These are phyloP conservation scores for Tenualosa ilisha DNA, from an alignment of 2,797 vertebrate genomes.

Conservation along the genomic window DNA sequence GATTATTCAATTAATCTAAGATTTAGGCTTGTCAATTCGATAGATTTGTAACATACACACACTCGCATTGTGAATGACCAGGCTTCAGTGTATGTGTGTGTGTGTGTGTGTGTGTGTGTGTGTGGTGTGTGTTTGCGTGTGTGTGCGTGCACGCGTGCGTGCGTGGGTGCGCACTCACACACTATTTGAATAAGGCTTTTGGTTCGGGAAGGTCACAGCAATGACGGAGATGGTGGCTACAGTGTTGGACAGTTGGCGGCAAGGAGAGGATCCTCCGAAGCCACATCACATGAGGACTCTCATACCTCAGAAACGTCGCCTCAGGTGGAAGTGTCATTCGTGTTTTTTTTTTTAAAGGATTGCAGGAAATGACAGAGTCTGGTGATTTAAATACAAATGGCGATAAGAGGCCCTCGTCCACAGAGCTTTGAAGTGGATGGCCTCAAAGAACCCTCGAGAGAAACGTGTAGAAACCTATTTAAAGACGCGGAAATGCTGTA, in stretches of 20 bases:
- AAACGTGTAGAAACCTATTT: constrained; percentile 31
- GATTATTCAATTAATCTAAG: constrained; percentile 11
- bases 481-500: constrained; percentile 41
- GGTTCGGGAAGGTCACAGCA: not conserved
- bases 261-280: not conserved
- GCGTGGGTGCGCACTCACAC: not conserved
- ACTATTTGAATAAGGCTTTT: not conserved
- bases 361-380: constrained; percentile 38
- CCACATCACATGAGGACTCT: not conserved
- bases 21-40: not conserved
- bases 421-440: constrained; percentile 67
- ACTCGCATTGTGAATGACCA: not conserved
- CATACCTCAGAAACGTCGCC: constrained; percentile 14
- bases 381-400: constrained; percentile 68
- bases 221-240: not conserved
- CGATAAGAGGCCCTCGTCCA: constrained; percentile 55
- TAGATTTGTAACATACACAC: not conserved
- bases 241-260: not conserved
- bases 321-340: constrained; percentile 1
- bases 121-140: not conserved
- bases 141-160: not conserved
- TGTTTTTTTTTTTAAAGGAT: constrained; percentile 42
- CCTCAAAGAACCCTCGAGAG: constrained; percentile 56
- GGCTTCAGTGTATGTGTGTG: not conserved
- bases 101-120: not conserved